phyloP scores from a whole-genome alignment of 30 jellyfish, hydroid and myxozoan species.

The Turritopsis dohrnii region DNA sequence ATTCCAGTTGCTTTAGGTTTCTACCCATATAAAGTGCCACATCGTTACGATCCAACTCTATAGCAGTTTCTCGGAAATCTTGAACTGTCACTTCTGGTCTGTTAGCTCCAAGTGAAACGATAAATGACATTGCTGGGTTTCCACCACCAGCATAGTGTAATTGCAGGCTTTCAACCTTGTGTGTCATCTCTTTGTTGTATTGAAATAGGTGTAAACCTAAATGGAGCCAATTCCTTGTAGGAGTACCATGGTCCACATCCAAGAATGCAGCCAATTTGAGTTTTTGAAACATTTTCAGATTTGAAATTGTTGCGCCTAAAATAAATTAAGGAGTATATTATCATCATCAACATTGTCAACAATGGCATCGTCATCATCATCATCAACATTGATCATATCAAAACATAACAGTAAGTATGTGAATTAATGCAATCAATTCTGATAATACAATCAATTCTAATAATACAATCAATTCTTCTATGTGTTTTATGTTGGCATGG shows the following conservation, averaged over 20 bases:
- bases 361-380: too few species aligned
- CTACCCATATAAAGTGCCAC: background rate
- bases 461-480: too few species aligned
- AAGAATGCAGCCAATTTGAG: background rate
- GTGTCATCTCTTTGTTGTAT: background rate
- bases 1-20: background rate
- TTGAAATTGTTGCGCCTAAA: background rate
- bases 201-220: background rate
- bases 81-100: background rate
- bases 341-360: background rate
- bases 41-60: background rate
- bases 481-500: too few species aligned
- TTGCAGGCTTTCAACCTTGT: background rate
- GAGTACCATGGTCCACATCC: background rate
- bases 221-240: background rate
- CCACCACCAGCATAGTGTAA: conserved; percentile 15
- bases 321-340: background rate
- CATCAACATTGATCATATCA: too few species aligned
- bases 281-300: background rate
- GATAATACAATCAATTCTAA: too few species aligned
- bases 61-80: background rate
- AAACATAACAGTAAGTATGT: too few species aligned
- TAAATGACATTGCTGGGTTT: background rate
- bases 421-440: too few species aligned
- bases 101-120: background rate